A percentile compares a stretch with the other conserved stretches of the same genome.
Evolutionary conservation across 1,140 invertebrate genomes (phyloP).

Genomic region (Listronotus bonariensis): DNA sequence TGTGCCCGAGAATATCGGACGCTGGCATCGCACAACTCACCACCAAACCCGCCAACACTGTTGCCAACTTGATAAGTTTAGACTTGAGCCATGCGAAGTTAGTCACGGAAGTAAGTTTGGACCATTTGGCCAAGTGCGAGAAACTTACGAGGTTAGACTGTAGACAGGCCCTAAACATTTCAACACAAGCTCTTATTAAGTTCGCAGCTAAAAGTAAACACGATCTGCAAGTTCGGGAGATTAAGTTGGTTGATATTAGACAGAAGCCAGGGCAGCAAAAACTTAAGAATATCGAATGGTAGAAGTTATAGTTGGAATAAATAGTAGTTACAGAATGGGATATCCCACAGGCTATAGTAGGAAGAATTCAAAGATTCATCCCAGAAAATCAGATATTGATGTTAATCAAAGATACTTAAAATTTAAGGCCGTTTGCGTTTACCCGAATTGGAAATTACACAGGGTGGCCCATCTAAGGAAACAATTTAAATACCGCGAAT

Average conservation of each 20-base stretch:
- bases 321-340: neutral
- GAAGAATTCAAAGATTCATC: too few relatives aligned
- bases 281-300: too few relatives aligned
- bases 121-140: constrained; percentile 73
- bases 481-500: too few relatives aligned
- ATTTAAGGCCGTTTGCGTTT: too few relatives aligned
- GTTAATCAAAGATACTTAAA: too few relatives aligned
- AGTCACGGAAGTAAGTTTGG: constrained; percentile 80
- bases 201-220: constrained; percentile 77
- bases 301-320: neutral
- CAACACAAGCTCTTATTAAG: constrained; percentile 76
- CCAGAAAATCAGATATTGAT: too few relatives aligned
- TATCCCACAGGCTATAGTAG: too few relatives aligned
- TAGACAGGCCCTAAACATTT: constrained; percentile 75
- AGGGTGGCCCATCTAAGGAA: too few relatives aligned
- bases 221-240: constrained; percentile 74
- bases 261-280: constrained; percentile 24
- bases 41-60: constrained; percentile 64
- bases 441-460: too few relatives aligned
- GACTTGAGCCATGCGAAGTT: constrained; percentile 82
- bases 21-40: constrained; percentile 85
- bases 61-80: constrained; percentile 64
- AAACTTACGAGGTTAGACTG: constrained; percentile 71
- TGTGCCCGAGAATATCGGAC: constrained; percentile 85
- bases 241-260: constrained; percentile 68